Evolutionary conservation across 2,888 invertebrate genomes (phyloP).

Genomic region (Drosophila ustulata): DNA sequence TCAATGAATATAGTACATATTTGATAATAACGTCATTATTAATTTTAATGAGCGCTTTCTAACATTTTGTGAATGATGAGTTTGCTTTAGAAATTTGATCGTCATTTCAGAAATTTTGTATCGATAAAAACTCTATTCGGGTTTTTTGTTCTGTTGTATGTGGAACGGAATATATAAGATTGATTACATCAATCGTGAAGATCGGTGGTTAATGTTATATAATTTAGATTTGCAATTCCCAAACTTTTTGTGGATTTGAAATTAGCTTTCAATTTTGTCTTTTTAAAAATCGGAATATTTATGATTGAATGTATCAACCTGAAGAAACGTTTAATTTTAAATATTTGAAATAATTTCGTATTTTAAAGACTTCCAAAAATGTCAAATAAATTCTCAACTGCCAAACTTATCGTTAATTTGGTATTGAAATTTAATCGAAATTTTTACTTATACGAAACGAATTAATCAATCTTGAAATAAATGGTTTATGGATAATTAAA

Average conservation of each 20-base stretch:
- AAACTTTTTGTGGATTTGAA: background rate
- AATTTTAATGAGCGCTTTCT: no score
- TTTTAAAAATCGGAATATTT: no score
- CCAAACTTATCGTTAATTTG: no score
- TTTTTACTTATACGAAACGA: no score
- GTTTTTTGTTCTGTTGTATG: background rate
- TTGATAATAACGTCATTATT: background rate
- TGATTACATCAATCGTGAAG: background rate
- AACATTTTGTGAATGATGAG: background rate
- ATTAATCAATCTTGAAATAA: background rate
- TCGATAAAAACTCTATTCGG: background rate
- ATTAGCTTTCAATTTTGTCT: no score
- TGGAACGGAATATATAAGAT: background rate
- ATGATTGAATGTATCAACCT: no score
- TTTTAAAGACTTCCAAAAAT: no score
- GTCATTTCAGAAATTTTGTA: background rate
- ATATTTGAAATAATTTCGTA: no score
- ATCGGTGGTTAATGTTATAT: background rate
- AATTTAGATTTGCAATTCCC: background rate
- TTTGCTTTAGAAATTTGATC: background rate
- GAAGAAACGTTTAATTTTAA: no score
- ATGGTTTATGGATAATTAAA: no score
- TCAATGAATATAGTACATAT: background rate
- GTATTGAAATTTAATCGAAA: no score
- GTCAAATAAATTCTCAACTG: no score